Percentiles rank a stretch among this genome's conserved stretches.
phyloP scores from a whole-genome alignment of 2,888 invertebrate genomes.

The Xylocampa areola region DNA sequence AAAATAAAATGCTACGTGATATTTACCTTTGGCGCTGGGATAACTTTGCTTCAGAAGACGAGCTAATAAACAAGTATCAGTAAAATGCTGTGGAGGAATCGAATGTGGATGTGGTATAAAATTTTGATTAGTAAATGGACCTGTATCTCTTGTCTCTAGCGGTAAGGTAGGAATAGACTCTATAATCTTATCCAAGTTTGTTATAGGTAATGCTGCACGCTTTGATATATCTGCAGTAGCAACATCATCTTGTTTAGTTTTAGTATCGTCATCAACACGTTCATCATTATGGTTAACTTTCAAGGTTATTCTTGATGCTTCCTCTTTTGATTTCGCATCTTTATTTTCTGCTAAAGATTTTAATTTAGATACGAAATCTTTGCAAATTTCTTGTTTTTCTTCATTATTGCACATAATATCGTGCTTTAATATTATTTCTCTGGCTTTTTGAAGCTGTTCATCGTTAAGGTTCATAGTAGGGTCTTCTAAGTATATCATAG shows the following conservation, averaged over 20 bases:
- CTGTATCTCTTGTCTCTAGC: slow-evolving; percentile 45
- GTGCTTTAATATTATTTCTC: slow-evolving; percentile 76
- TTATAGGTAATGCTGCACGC: slow-evolving; percentile 62
- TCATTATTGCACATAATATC: slow-evolving; percentile 73
- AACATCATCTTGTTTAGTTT: slow-evolving; percentile 7
- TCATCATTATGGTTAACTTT: slow-evolving; percentile 22
- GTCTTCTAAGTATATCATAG: slow-evolving; percentile 29
- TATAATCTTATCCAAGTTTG: slow-evolving; percentile 49
- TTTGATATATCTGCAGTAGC: slow-evolving; percentile 63
- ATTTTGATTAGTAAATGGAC: slow-evolving; percentile 43
- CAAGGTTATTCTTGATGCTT: slow-evolving; percentile 30
- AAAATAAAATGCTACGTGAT: neutral
- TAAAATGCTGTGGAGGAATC: slow-evolving; percentile 54
- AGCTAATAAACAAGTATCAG: slow-evolving; percentile 74
- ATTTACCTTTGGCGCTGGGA: slow-evolving; percentile 69
- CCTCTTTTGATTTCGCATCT: slow-evolving; percentile 20
- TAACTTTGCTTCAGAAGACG: slow-evolving; percentile 73
- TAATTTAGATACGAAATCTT: slow-evolving; percentile 74
- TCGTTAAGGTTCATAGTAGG: slow-evolving; percentile 65
- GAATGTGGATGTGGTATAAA: slow-evolving; percentile 53
- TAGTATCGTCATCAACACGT: neutral
- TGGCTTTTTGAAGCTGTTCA: slow-evolving; percentile 68
- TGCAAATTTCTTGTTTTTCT: slow-evolving; percentile 73
- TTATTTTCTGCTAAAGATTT: slow-evolving; percentile 62
- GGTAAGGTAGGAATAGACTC: slow-evolving; percentile 48